Evolutionary conservation across 2,113 vertebrate genomes (phyloP).

Genomic region (Salvelinus alpinus): DNA sequence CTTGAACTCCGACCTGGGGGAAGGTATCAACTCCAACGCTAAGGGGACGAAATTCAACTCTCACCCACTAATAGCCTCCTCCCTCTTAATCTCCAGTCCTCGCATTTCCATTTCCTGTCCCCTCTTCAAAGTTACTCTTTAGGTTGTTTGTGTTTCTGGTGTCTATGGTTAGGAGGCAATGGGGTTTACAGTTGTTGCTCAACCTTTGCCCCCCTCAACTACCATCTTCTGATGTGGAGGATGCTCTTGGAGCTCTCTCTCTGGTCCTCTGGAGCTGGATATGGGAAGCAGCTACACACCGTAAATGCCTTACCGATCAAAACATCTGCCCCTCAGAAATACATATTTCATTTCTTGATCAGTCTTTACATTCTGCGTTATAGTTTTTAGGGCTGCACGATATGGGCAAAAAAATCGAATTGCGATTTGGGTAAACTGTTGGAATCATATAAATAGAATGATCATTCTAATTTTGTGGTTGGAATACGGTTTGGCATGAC

Average conservation of each 20-base stretch:
- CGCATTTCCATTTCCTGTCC: slow-evolving; percentile 22
- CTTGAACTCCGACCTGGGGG: neutral
- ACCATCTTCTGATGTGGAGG: neutral
- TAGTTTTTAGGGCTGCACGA: too few relatives aligned
- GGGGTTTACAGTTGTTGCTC: neutral
- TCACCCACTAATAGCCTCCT: neutral
- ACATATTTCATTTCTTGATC: too few relatives aligned
- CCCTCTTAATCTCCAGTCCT: slow-evolving; percentile 11
- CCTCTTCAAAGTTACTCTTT: slow-evolving; percentile 31
- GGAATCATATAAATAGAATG: too few relatives aligned
- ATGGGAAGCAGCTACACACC: too few relatives aligned
- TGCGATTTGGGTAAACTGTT: too few relatives aligned
- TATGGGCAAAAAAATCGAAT: too few relatives aligned
- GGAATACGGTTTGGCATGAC: too few relatives aligned
- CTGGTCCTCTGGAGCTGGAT: too few relatives aligned
- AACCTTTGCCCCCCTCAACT: neutral
- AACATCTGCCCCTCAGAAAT: too few relatives aligned
- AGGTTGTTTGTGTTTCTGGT: slow-evolving; percentile 19
- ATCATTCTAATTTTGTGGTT: too few relatives aligned
- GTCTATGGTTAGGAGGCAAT: neutral
- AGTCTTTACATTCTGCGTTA: too few relatives aligned
- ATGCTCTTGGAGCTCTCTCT: neutral
- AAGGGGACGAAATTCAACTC: slow-evolving; percentile 28
- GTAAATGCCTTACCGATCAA: too few relatives aligned
- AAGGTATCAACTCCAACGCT: slow-evolving; percentile 9